Conservation (phyloP, 2,888 invertebrate species). For the Altica lythri region DNA sequence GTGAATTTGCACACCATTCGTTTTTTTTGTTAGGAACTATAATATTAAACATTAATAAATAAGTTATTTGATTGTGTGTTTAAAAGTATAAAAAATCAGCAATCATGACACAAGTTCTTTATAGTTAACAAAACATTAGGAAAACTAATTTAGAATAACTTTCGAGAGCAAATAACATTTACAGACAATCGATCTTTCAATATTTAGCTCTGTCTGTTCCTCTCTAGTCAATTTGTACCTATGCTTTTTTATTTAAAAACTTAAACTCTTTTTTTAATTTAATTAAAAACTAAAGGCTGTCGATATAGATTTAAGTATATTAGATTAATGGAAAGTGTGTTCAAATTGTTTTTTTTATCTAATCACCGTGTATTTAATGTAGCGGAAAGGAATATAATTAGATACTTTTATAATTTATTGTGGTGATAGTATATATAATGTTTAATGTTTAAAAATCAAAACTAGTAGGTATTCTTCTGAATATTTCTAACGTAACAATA, state of each 20-base stretch:
- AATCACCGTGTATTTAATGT: no score
- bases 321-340: slow-evolving; percentile 19
- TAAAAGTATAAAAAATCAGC: background rate
- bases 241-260: slow-evolving; percentile 36
- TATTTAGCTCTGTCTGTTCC: slow-evolving; percentile 49
- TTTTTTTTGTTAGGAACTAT: no score
- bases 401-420: no score
- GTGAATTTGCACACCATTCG: no score
- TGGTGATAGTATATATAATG: no score
- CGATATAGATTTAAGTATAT: slow-evolving; percentile 38
- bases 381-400: no score
- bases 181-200: slow-evolving; percentile 43
- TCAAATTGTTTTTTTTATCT: slow-evolving; percentile 12
- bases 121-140: no score
- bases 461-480: no score
- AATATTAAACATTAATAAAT: background rate
- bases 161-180: slow-evolving; percentile 16
- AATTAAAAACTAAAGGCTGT: slow-evolving; percentile 47
- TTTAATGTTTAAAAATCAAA: no score
- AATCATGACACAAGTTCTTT: no score
- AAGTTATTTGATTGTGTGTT: background rate
- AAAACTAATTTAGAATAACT: no score
- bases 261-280: slow-evolving; percentile 34
- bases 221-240: slow-evolving; percentile 53
- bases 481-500: no score